These are phyloP conservation scores for Idaea straminata DNA, from an alignment of 2,888 invertebrate species.

Conservation along the genomic window DNA sequence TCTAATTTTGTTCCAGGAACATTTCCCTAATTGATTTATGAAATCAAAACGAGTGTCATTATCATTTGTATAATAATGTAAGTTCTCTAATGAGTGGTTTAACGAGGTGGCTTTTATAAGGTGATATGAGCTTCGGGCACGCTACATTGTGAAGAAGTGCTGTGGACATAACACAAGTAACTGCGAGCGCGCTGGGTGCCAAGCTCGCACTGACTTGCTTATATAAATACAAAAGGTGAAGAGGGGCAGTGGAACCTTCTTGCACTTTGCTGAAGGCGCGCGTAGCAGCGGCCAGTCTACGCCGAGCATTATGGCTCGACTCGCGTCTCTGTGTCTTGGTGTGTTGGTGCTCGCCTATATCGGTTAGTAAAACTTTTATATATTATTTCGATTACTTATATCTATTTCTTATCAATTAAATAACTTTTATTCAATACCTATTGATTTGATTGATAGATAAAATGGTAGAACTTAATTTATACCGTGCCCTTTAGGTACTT, in stretches of 20 bases:
- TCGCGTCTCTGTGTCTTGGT: slow-evolving; percentile 74
- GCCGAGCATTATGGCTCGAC: slow-evolving; percentile 80
- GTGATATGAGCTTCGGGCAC: slow-evolving; percentile 44
- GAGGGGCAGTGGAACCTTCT: slow-evolving; percentile 76
- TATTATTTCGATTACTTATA: slow-evolving; percentile 11
- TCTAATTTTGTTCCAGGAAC: slow-evolving; percentile 23
- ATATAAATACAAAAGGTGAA: slow-evolving; percentile 79
- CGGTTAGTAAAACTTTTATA: slow-evolving; percentile 60
- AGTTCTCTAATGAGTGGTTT: slow-evolving; percentile 30
- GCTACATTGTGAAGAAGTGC: slow-evolving; percentile 53
- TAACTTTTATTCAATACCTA: background rate
- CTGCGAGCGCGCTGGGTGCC: slow-evolving; percentile 45
- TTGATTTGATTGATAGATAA: background rate
- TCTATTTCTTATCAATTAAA: background rate
- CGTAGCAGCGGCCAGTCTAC: slow-evolving; percentile 68
- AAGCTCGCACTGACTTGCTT: slow-evolving; percentile 59
- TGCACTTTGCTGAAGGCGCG: slow-evolving; percentile 74
- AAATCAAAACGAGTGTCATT: slow-evolving; percentile 40
- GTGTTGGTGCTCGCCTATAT: slow-evolving; percentile 69
- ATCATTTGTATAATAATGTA: slow-evolving; percentile 37
- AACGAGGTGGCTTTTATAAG: slow-evolving; percentile 65
- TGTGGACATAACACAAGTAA: slow-evolving; percentile 60
- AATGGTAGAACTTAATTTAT: background rate
- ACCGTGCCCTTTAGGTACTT: background rate
- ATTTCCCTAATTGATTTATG: slow-evolving; percentile 37